Evolutionary conservation across 2,797 vertebrate species (phyloP).

Genomic region (Ctenochaetus hawaiiensis): DNA sequence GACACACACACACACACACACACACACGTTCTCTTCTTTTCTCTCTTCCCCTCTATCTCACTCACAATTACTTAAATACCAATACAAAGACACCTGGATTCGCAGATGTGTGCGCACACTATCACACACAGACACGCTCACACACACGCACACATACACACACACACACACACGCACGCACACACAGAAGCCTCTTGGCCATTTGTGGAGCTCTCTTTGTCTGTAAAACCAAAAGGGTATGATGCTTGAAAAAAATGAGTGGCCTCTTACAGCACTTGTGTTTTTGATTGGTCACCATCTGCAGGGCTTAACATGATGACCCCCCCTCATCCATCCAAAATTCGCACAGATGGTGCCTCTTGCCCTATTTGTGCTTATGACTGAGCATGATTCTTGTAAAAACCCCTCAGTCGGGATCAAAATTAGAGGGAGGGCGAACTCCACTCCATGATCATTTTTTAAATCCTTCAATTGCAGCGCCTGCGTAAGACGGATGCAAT

Average conservation of each 20-base stretch:
- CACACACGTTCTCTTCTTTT: not conserved
- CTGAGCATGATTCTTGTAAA: slow-evolving; percentile 38
- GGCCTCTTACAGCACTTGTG: slow-evolving; percentile 56
- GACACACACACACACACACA: not conserved
- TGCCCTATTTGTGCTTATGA: slow-evolving; percentile 44
- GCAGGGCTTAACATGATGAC: slow-evolving; percentile 52
- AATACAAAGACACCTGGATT: slow-evolving; percentile 31
- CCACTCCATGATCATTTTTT: slow-evolving; percentile 38
- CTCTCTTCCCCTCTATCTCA: slow-evolving; percentile 1
- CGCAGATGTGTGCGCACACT: not conserved
- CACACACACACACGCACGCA: not conserved
- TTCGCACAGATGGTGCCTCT: slow-evolving; percentile 56
- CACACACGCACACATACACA: not conserved
- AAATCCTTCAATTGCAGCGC: slow-evolving; percentile 51
- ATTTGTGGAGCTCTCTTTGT: slow-evolving; percentile 25
- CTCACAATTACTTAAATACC: slow-evolving; percentile 5
- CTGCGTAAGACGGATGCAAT: slow-evolving; percentile 27
- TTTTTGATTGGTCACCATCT: slow-evolving; percentile 58
- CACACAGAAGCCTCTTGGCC: not conserved
- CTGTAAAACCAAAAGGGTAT: slow-evolving; percentile 17
- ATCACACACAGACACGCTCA: not conserved
- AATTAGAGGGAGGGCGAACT: slow-evolving; percentile 33
- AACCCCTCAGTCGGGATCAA: slow-evolving; percentile 53
- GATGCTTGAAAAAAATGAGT: slow-evolving; percentile 33
- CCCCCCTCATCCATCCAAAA: slow-evolving; percentile 39